A percentile compares a stretch with the other conserved stretches of the same genome.
Conservation (phyloP, 92 coral and sea anemone species). For the Paragorgia papillata region DNA sequence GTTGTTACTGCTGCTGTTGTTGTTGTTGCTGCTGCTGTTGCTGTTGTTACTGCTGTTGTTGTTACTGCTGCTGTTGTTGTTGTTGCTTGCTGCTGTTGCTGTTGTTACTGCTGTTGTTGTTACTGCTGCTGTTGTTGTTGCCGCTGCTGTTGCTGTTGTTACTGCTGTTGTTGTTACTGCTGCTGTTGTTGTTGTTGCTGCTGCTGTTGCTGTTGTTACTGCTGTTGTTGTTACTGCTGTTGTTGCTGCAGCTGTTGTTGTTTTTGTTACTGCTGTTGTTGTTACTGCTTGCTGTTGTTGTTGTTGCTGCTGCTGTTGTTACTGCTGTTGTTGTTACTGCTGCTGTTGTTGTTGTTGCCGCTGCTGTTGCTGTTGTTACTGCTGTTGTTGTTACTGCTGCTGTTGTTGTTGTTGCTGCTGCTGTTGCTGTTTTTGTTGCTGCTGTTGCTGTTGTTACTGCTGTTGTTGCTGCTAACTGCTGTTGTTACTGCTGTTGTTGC, state of each 20-base stretch:
- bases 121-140: neutral
- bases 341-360: neutral
- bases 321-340: neutral
- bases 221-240: too few species aligned
- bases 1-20: too few species aligned
- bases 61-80: neutral
- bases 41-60: neutral
- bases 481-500: neutral
- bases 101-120: neutral
- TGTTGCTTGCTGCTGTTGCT: neutral
- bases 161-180: too few species aligned
- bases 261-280: neutral
- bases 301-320: neutral
- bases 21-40: neutral
- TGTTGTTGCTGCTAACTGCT: conserved; percentile 19
- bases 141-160: too few species aligned
- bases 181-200: too few species aligned
- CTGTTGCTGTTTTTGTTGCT: conserved; percentile 17
- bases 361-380: conserved; percentile 8
- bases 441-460: conserved; percentile 19
- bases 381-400: conserved; percentile 16
- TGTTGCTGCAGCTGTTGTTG: neutral
- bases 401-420: conserved; percentile 25
- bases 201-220: too few species aligned
- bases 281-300: neutral